Evolutionary conservation across 53 echinoderm and acorn worm genomes (phyloP).

Genomic region (Glandiceps talaboti): DNA sequence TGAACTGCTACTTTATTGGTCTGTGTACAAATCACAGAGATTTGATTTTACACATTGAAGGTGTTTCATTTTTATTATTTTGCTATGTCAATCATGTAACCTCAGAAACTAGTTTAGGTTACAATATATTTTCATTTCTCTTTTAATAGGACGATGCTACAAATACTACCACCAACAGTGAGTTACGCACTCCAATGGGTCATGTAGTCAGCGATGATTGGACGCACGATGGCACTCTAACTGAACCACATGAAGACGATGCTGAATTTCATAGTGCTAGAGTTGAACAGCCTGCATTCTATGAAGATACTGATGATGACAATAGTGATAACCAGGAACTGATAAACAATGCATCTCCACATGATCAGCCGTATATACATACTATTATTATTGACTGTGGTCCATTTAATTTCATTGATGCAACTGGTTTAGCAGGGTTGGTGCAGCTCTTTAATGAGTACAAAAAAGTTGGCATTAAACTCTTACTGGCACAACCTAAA

Average conservation of each 20-base stretch:
- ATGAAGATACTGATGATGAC: neutral
- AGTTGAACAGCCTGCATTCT: too few species aligned
- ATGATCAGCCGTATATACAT: slow-evolving; percentile 7
- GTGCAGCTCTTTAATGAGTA: slow-evolving; percentile 67
- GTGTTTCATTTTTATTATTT: too few species aligned
- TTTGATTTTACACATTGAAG: too few species aligned
- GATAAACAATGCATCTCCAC: neutral
- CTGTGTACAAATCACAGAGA: too few species aligned
- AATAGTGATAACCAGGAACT: neutral
- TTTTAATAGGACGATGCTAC: too few species aligned
- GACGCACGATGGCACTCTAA: neutral
- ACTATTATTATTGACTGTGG: slow-evolving; percentile 73
- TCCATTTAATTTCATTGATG: slow-evolving; percentile 71
- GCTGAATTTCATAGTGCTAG: too few species aligned
- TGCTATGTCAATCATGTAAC: too few species aligned
- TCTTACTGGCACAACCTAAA: slow-evolving; percentile 69
- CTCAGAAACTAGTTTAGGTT: too few species aligned
- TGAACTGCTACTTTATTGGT: too few species aligned
- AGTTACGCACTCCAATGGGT: neutral
- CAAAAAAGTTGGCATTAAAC: slow-evolving; percentile 48
- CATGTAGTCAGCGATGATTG: neutral
- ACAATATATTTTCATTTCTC: too few species aligned
- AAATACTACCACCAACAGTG: too few species aligned
- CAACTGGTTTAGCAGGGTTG: slow-evolving; percentile 57
- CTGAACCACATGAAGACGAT: neutral